Base-by-base conservation (phyloP, 2,113 vertebrate genomes). In the Bolborhynchus lineola region DNA sequence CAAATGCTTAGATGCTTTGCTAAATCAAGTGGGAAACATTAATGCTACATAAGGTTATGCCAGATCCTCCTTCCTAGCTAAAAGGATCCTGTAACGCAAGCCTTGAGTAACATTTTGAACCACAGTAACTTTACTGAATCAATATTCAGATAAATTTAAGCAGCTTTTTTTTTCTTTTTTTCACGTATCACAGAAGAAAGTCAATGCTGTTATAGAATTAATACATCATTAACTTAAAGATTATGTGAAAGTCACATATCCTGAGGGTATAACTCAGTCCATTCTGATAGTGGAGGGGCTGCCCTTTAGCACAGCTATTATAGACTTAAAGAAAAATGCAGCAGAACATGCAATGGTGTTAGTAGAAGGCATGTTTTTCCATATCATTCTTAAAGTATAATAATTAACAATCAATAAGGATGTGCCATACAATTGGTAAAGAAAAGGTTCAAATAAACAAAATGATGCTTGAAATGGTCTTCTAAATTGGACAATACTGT, bases 1-100 rank as follows among this genome's bases (percentile, higher is more conserved):
- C 4, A 55, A 76, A 47, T 7, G 8, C n/a, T 79, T 28, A 17
- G 12, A 57, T 59, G 10, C 2, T 68, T 81, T 82, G 7, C 11
- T 87, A n/a, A 4, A 3, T 52, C 8, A 44, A 4, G 29, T 42
- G 24, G 0, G 0, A 68, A 82, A 64, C 8, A 25, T 7, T 26
- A 26, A 57, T 57, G 55, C 33, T 57, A n/a, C 55, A 23, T 10
- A n/a, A 57, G 33, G 13, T 57, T 57, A 57, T 9, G 33, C 55
- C 55, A 21, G 18, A 24, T 28, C 39, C 29, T 83, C 8, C 10
- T 52, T 20, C 25, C 46, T 24, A 7, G 24, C 39, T 75, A 37
- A 69, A 72, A 78, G 15, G 25, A 53, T n/a, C 11, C 31, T 50
- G 1, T 10, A n/a, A 37, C 17, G 28, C 10, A 65, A 78, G 18